phyloP scores from a whole-genome alignment of 2,113 vertebrate genomes.

The Bufo bufo region DNA sequence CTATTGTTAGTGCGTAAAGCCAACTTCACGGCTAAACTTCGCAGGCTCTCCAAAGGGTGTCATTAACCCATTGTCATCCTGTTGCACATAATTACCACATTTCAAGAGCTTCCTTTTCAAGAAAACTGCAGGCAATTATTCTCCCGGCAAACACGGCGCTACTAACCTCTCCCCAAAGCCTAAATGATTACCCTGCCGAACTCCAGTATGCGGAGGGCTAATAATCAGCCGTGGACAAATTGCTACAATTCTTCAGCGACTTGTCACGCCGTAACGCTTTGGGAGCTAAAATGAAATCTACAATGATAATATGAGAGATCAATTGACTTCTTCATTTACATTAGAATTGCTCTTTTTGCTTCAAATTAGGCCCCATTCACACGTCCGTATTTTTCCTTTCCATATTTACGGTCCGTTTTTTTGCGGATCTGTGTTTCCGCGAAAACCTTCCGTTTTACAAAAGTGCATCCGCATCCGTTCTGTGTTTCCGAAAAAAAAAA shows the following conservation, averaged over 20 bases:
- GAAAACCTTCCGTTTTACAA: too few species aligned
- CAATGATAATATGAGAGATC: slow-evolving; percentile 39
- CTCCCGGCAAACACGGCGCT: slow-evolving; percentile 48
- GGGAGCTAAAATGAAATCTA: slow-evolving; percentile 35
- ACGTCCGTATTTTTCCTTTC: too few species aligned
- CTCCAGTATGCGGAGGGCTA: slow-evolving; percentile 47
- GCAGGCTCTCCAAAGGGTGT: not conserved
- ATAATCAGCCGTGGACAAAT: slow-evolving; percentile 47
- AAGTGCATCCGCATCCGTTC: too few species aligned
- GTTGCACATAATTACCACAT: slow-evolving; percentile 54
- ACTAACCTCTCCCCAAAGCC: slow-evolving; percentile 57
- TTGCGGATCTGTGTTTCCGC: too few species aligned
- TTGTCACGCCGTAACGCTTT: slow-evolving; percentile 57
- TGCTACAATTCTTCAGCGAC: slow-evolving; percentile 58
- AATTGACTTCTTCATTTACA: slow-evolving; percentile 30
- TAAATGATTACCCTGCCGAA: slow-evolving; percentile 59
- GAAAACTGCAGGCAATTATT: slow-evolving; percentile 57
- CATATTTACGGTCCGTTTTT: too few species aligned
- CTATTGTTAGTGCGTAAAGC: not conserved
- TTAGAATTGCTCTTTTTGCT: slow-evolving; percentile 21
- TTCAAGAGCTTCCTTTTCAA: slow-evolving; percentile 58
- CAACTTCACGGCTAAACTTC: not conserved
- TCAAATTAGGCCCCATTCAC: not conserved
- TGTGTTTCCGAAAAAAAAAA: too few species aligned
- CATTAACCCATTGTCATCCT: slow-evolving; percentile 24